Conservation (phyloP, 2,797 vertebrate species). For the Notamacropus eugenii region DNA sequence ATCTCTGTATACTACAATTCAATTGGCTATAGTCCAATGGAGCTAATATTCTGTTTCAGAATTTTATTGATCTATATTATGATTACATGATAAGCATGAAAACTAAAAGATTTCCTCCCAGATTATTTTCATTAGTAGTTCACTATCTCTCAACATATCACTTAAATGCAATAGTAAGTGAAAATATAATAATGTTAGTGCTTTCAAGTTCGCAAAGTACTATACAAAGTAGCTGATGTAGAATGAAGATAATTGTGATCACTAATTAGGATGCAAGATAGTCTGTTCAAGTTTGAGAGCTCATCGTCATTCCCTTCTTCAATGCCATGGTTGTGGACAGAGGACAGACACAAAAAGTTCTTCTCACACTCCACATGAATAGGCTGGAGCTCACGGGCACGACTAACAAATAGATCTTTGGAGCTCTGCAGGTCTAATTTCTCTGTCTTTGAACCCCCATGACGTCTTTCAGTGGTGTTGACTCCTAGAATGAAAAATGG, state of each 20-base stretch:
- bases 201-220: not conserved
- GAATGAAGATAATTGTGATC: not conserved
- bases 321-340: not conserved
- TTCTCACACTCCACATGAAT: not conserved
- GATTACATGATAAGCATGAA: constrained; percentile 2
- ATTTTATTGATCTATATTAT: not conserved
- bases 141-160: not conserved
- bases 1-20: not conserved
- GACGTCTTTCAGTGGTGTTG: not conserved
- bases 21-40: not conserved
- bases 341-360: not conserved
- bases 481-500: not conserved
- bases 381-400: not conserved
- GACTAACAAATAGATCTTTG: not conserved
- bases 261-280: not conserved
- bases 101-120: not conserved
- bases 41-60: constrained; percentile 5
- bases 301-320: not conserved
- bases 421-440: not conserved
- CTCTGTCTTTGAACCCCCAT: not conserved
- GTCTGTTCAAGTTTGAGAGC: not conserved
- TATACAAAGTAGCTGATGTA: not conserved
- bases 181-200: not conserved
- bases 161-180: not conserved
- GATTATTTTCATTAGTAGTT: not conserved